Evolutionary conservation across 64 coral and sea anemone species (phyloP).

Genomic region (Anthopleura sola): DNA sequence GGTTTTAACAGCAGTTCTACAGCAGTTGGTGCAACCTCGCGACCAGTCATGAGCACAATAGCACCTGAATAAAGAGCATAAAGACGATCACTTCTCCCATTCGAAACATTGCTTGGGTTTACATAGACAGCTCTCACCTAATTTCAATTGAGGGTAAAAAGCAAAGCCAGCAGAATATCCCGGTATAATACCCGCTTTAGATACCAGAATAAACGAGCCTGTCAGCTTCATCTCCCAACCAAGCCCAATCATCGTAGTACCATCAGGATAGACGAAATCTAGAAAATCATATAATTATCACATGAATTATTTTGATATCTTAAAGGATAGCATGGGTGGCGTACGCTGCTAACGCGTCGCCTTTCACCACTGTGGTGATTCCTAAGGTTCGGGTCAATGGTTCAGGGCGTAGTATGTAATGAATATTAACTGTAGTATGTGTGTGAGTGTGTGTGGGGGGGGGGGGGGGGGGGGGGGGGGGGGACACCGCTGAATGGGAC

Average conservation of each 20-base stretch:
- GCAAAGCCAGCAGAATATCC: slow-evolving; percentile 85
- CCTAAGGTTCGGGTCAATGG: too few relatives aligned
- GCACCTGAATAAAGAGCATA: slow-evolving; percentile 50
- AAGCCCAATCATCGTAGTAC: slow-evolving; percentile 73
- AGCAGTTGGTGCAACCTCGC: slow-evolving; percentile 50
- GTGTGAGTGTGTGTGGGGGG: too few relatives aligned
- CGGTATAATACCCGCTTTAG: slow-evolving; percentile 78
- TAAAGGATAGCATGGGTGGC: too few relatives aligned
- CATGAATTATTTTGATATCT: too few relatives aligned
- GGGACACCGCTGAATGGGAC: too few relatives aligned
- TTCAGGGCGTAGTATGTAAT: too few relatives aligned
- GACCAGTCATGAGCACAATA: slow-evolving; percentile 74
- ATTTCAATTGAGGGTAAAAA: slow-evolving; percentile 66
- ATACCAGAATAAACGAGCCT: slow-evolving; percentile 60
- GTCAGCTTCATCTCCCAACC: slow-evolving; percentile 89
- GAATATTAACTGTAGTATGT: too few relatives aligned
- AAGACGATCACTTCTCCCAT: too few relatives aligned
- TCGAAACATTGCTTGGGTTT: not conserved
- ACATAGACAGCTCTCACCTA: slow-evolving; percentile 47
- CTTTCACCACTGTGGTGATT: too few relatives aligned
- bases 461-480: too few relatives aligned
- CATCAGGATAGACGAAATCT: slow-evolving; percentile 93
- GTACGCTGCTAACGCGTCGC: too few relatives aligned
- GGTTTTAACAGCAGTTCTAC: slow-evolving; percentile 48
- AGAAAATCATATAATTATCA: too few relatives aligned